Evolutionary conservation across 2,797 vertebrate species (phyloP).

Genomic region (Clamator glandarius): DNA sequence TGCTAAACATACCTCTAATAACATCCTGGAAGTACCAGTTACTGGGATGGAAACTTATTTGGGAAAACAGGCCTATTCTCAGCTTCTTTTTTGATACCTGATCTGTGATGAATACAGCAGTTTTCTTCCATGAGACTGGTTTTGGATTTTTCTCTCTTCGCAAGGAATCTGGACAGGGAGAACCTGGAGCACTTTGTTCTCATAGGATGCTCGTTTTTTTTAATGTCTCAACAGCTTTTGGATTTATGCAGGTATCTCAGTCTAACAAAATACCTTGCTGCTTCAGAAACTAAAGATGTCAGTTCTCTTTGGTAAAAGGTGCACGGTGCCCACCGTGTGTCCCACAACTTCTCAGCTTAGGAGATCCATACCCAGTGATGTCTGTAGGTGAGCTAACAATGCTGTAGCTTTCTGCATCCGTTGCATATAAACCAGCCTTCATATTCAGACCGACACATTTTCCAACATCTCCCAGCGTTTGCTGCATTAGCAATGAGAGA

Average conservation of each 20-base stretch:
- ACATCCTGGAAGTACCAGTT: background rate
- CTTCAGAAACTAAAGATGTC: background rate
- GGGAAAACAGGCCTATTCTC: background rate
- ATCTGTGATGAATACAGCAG: background rate
- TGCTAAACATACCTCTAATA: background rate
- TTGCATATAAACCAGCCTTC: background rate
- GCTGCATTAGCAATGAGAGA: background rate
- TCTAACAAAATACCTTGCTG: background rate
- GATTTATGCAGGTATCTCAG: background rate
- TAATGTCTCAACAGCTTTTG: background rate
- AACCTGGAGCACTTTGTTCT: background rate
- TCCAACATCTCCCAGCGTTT: background rate
- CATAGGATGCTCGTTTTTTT: rapidly evolving
- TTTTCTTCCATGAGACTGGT: rapidly evolving
- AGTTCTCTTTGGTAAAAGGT: too few relatives aligned
- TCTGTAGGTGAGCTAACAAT: background rate
- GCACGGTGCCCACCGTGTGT: background rate
- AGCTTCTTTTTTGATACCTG: background rate
- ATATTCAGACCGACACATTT: background rate
- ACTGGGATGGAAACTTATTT: background rate
- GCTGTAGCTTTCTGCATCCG: background rate
- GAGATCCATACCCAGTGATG: background rate
- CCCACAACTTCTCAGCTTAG: background rate
- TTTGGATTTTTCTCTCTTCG: background rate
- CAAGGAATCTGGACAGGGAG: background rate